A percentile compares a stretch with the other conserved stretches of the same genome.
Conservation (phyloP, 2,797 vertebrate species). For the Sorex maritimensis region DNA sequence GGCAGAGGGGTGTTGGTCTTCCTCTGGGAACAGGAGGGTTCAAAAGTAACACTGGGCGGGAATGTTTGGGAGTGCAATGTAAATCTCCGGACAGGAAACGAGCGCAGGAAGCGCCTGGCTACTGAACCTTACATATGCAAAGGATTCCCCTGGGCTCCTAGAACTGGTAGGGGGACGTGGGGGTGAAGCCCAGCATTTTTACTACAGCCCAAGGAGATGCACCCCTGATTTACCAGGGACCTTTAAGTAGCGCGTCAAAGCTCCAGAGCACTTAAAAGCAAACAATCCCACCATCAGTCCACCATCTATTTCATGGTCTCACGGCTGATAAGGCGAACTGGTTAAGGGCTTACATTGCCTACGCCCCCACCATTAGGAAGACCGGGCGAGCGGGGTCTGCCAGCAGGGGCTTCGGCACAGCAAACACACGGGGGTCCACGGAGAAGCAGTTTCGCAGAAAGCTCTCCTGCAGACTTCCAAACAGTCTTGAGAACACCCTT, state of each 20-base stretch:
- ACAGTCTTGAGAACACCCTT: conserved; percentile 74
- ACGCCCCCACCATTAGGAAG: background rate
- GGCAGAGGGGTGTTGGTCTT: background rate
- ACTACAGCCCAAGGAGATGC: background rate
- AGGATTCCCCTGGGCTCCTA: background rate
- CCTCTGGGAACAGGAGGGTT: background rate
- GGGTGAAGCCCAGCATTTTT: background rate
- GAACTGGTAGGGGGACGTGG: background rate
- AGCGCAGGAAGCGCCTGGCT: background rate
- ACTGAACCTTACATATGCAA: conserved; percentile 5
- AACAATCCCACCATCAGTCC: background rate
- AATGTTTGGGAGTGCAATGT: background rate
- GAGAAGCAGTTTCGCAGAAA: background rate
- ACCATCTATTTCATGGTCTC: background rate
- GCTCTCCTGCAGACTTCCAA: background rate
- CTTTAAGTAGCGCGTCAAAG: background rate
- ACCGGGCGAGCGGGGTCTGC: background rate
- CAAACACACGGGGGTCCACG: too few species aligned
- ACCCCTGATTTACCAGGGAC: background rate
- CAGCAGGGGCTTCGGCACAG: background rate
- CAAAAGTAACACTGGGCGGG: background rate
- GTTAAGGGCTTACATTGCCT: background rate
- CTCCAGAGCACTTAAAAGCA: background rate
- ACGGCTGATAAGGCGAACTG: background rate
- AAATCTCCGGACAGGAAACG: background rate